Evolutionary conservation across 2,113 vertebrate genomes (phyloP).

Genomic region (Sphaerodactylus townsendi): DNA sequence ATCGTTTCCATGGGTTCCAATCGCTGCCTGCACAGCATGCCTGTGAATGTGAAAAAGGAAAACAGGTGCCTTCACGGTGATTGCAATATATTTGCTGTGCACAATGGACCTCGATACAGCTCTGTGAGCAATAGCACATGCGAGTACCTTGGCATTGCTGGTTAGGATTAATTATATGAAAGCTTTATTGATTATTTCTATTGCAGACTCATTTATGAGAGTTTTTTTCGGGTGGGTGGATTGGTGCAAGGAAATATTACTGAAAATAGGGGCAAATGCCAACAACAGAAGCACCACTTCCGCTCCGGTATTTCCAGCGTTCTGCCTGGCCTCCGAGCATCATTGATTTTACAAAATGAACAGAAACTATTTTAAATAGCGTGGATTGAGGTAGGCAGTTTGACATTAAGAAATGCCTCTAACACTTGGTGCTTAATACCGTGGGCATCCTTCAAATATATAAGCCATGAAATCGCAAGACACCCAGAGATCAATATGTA

Average conservation of each 20-base stretch:
- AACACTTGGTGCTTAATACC: constrained; percentile 29
- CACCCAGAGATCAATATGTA: constrained; percentile 11
- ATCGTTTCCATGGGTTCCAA: too few relatives aligned
- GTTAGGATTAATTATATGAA: not conserved
- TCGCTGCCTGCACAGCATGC: too few relatives aligned
- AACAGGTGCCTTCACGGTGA: too few relatives aligned
- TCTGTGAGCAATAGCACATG: too few relatives aligned
- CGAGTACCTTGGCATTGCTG: not conserved
- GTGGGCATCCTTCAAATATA: constrained; percentile 23
- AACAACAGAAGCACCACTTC: not conserved
- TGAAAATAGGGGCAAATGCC: not conserved
- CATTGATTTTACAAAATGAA: constrained; percentile 15
- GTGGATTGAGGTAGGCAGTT: constrained; percentile 1
- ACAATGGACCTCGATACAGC: too few relatives aligned
- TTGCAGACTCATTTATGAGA: not conserved
- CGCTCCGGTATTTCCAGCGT: not conserved
- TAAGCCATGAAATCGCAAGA: not conserved
- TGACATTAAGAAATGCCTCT: not conserved
- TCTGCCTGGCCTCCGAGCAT: not conserved
- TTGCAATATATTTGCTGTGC: too few relatives aligned
- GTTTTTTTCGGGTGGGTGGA: not conserved
- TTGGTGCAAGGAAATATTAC: not conserved
- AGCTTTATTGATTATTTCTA: not conserved
- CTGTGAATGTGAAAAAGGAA: too few relatives aligned
- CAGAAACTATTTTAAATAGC: constrained; percentile 17